A percentile compares a stretch with the other conserved stretches of the same genome.
phyloP scores from a whole-genome alignment of 2,888 invertebrate species.

The Epistrophe eligans region DNA sequence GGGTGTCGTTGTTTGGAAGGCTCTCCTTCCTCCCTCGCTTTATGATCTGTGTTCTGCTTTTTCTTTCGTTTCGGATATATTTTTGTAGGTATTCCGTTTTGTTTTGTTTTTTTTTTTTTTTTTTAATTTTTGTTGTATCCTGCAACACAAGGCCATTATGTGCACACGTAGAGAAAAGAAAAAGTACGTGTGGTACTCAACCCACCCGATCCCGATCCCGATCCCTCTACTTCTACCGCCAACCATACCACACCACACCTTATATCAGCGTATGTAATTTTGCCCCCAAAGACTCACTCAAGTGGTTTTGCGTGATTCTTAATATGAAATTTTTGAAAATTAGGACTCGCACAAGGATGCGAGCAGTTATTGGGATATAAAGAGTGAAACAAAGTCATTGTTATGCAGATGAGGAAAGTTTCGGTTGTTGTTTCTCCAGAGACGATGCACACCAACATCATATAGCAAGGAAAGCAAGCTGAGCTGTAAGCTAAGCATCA shows the following conservation, averaged over 20 bases:
- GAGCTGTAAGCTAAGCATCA: background rate
- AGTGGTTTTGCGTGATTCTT: constrained; percentile 75
- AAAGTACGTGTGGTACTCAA: constrained; percentile 34
- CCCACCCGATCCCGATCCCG: too few relatives aligned
- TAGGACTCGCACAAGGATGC: constrained; percentile 75
- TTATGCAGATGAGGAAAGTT: constrained; percentile 75
- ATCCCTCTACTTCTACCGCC: background rate
- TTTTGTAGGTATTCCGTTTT: constrained; percentile 34
- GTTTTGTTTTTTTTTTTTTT: background rate
- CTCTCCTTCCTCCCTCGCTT: background rate
- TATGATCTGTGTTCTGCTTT: constrained; percentile 39
- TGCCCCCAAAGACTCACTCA: constrained; percentile 55
- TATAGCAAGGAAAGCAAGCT: background rate
- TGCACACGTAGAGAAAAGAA: constrained; percentile 65
- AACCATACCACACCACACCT: background rate
- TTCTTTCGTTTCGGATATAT: constrained; percentile 43
- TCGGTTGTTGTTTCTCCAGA: constrained; percentile 55
- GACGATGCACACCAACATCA: constrained; percentile 39
- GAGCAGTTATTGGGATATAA: constrained; percentile 74
- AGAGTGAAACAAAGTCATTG: constrained; percentile 74
- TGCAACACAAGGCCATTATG: constrained; percentile 72
- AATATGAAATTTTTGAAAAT: constrained; percentile 75
- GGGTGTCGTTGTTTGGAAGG: background rate
- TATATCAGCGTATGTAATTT: constrained; percentile 2
- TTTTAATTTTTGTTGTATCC: constrained; percentile 17